Conservation (phyloP, 2,797 vertebrate species). For the Hemitrygon akajei region DNA sequence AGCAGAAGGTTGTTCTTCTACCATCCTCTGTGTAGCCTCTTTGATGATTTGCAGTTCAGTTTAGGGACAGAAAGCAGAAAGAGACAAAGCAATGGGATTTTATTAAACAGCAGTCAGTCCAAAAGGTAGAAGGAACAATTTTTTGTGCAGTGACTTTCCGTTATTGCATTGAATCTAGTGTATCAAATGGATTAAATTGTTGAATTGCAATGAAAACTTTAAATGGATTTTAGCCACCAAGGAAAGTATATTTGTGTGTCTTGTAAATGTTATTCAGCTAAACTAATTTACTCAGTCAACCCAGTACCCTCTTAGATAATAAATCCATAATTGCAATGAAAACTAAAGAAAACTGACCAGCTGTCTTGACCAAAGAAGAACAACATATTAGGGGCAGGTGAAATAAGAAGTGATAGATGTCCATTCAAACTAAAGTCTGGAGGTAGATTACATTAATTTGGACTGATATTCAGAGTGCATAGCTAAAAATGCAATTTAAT, state of each 20-base stretch:
- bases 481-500: constrained; percentile 32
- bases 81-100: neutral
- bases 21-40: neutral
- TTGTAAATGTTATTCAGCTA: constrained; percentile 29
- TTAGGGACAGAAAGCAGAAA: neutral
- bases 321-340: constrained; percentile 13
- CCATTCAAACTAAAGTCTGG: constrained; percentile 14
- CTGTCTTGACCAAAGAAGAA: neutral
- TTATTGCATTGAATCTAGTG: constrained; percentile 6
- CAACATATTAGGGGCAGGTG: neutral
- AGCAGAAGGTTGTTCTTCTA: neutral
- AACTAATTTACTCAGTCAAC: constrained; percentile 32
- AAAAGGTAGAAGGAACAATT: neutral
- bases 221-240: constrained; percentile 30
- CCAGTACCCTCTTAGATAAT: constrained; percentile 21
- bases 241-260: neutral
- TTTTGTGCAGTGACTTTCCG: neutral
- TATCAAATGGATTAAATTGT: constrained; percentile 3
- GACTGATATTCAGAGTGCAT: constrained; percentile 9
- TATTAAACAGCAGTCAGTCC: neutral
- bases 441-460: neutral
- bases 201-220: constrained; percentile 25
- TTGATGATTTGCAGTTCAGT: neutral
- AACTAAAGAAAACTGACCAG: constrained; percentile 8
- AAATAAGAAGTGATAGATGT: neutral